Percentiles rank a stretch among this genome's conserved stretches.
These are phyloP conservation scores for Phoenicopterus ruber DNA, from an alignment of 2,113 vertebrate genomes.

Conservation along the genomic window DNA sequence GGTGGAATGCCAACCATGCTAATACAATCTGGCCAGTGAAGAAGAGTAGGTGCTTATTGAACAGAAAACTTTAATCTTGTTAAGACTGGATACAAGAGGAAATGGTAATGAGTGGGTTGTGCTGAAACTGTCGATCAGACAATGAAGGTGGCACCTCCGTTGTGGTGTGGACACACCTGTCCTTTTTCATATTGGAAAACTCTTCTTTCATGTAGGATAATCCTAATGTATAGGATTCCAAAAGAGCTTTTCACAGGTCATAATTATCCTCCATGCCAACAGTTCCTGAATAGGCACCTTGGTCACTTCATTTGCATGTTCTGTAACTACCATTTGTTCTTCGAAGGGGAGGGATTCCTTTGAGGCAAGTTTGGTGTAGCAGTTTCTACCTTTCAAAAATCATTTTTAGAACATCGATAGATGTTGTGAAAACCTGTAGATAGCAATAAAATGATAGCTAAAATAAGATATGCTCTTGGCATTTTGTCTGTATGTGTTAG, in stretches of 20 bases:
- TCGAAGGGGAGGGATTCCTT: not conserved
- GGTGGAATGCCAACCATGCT: conserved; percentile 41
- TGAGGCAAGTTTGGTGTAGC: not conserved
- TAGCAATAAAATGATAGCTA: not conserved
- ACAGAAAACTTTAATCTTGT: conserved; percentile 52
- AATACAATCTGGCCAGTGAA: conserved; percentile 2
- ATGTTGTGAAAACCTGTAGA: not conserved
- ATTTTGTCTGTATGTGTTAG: not conserved
- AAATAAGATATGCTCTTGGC: not conserved
- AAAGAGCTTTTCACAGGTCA: conserved; percentile 47
- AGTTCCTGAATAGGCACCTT: not conserved
- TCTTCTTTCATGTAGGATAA: conserved; percentile 51
- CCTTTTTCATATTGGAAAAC: conserved; percentile 50
- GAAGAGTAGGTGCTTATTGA: conserved; percentile 14
- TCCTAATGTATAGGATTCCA: conserved; percentile 58
- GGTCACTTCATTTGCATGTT: not conserved
- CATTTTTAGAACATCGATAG: not conserved
- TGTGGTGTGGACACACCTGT: conserved; percentile 51
- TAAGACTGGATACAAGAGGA: conserved; percentile 44
- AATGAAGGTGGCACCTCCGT: conserved; percentile 33
- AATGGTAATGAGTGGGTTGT: conserved; percentile 45
- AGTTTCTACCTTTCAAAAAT: not conserved
- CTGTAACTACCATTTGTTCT: not conserved
- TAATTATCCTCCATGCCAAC: conserved; percentile 34
- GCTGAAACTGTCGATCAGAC: conserved; percentile 34